Evolutionary conservation across 2,797 vertebrate genomes (phyloP), one percentile per base, ranked within the genome.

Genomic region (Sebastes paucispinis): DNA sequence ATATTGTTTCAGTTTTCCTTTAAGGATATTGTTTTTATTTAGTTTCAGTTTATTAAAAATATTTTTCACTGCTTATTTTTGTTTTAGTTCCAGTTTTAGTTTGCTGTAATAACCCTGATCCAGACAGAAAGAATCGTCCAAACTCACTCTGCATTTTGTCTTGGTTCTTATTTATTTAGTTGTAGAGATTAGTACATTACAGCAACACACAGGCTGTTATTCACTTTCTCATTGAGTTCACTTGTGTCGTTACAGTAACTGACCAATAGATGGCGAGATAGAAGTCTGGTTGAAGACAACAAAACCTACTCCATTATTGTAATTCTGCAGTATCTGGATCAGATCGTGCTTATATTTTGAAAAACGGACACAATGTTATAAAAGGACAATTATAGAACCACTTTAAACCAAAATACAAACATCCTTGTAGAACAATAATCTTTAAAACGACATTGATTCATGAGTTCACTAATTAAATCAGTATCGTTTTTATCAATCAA

Each of bases 191-290:
- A 12, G 3, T 58, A 32, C 50, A 81, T 57, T 10, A 71, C 64
- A 50, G 22, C 11, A 50, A 4, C 9, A 65, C 10, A 32, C 0
- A 1, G 24, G 18, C 12, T 24, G 14, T 25, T 27, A 10, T 9
- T 60, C 20, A 50, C n/a, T 52, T 60, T 20, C 10, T n/a, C 4
- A 18, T 6, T 1, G 8, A 2, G 5, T 31, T 75, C 29, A 25
- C 54, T 58, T n/a, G 6, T 39, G 43, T 70, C 14, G 31, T 36
- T 74, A 16, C 34, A 50, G 25, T 13, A n/a, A 74, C 29, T 18
- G 5, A 73, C 63, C 78, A 82, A 10, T 22, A 82, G 80, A 65
- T 70, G 31, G 78, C 20, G 20, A n/a, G 1, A 66, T 18, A 22
- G 39, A 73, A 39, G 11, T 54, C 0, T 14, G 9, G 16, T 6